Percentiles rank a stretch among this genome's conserved stretches.
Conservation (phyloP, 2,888 invertebrate genomes). For the Dendrolimus pini region DNA sequence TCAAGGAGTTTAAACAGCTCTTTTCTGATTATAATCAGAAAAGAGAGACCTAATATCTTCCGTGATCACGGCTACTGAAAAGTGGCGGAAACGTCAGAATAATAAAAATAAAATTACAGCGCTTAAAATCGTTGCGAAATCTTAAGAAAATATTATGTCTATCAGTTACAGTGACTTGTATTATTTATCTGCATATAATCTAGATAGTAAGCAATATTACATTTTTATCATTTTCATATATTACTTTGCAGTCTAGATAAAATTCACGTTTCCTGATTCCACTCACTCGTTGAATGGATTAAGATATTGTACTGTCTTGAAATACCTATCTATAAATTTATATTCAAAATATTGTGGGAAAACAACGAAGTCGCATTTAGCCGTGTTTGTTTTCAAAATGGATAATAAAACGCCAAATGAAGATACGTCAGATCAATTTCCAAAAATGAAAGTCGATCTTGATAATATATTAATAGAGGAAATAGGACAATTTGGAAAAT, state of each 20-base stretch:
- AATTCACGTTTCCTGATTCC: not conserved
- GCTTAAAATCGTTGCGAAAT: too few relatives aligned
- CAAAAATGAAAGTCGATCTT: conserved; percentile 30
- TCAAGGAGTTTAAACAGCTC: too few relatives aligned
- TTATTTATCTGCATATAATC: too few relatives aligned
- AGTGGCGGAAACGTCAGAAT: too few relatives aligned
- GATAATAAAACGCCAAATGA: not conserved
- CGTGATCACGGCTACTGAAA: too few relatives aligned
- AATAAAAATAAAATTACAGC: too few relatives aligned
- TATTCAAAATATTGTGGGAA: not conserved
- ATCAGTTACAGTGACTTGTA: too few relatives aligned
- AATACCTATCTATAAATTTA: not conserved
- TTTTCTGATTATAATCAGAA: too few relatives aligned
- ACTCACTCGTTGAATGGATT: not conserved
- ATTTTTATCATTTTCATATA: too few relatives aligned
- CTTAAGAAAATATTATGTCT: too few relatives aligned
- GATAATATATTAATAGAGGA: conserved; percentile 51
- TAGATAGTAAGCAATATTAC: too few relatives aligned
- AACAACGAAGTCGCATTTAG: not conserved
- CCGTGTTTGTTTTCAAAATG: not conserved
- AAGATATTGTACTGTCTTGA: not conserved
- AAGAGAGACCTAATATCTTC: too few relatives aligned
- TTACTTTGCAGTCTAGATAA: not conserved
- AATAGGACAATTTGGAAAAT: conserved; percentile 54
- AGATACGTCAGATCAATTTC: not conserved